Evolutionary conservation across 2,797 vertebrate species (phyloP).

Genomic region (Todus mexicanus): DNA sequence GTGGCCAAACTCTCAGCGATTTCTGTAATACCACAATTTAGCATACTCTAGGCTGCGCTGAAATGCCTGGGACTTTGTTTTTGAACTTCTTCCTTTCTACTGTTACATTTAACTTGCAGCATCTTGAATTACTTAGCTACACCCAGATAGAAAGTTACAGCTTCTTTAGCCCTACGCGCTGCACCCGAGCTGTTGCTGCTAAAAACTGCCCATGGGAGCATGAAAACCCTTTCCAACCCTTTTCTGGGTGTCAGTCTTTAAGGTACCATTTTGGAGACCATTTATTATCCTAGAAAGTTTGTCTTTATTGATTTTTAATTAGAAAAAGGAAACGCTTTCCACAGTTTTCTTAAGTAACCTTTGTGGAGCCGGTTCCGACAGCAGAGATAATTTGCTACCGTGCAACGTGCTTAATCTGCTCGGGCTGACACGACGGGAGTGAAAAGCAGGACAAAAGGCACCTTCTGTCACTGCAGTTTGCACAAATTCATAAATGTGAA

Average conservation of each 20-base stretch:
- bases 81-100: slow-evolving; percentile 54
- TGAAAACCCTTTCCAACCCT: background rate
- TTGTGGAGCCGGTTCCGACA: background rate
- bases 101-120: slow-evolving; percentile 58
- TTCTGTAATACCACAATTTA: slow-evolving; percentile 33
- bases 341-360: background rate
- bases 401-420: background rate
- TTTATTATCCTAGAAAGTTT: background rate
- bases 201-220: background rate
- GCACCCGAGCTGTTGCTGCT: background rate
- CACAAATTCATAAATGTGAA: background rate
- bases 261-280: background rate
- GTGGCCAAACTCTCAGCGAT: slow-evolving; percentile 12
- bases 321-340: background rate
- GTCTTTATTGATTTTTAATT: background rate
- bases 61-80: slow-evolving; percentile 45
- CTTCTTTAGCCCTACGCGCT: background rate
- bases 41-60: background rate
- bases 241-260: background rate
- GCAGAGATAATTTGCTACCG: background rate
- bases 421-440: background rate
- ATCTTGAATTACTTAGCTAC: slow-evolving; percentile 63
- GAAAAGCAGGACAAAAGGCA: slow-evolving; percentile 20
- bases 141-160: slow-evolving; percentile 31
- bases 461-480: background rate